Conservation (phyloP, 2,888 invertebrate genomes). For the Eutolmus rufibarbis region DNA sequence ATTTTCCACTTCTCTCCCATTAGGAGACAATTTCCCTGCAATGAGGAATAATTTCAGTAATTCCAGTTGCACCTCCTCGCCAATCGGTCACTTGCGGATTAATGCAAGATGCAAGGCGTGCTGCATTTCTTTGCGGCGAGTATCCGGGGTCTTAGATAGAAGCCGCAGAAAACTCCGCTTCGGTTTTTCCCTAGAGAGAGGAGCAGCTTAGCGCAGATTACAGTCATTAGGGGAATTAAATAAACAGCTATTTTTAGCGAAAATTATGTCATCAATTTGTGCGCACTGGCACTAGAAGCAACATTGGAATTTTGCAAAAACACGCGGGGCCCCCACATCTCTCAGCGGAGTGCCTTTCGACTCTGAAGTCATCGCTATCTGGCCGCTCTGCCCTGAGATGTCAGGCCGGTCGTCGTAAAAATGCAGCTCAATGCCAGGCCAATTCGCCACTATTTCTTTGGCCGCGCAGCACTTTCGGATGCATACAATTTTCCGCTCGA, state of each 20-base stretch:
- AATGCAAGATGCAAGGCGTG: not conserved
- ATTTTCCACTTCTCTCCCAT: not conserved
- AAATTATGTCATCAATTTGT: slow-evolving; percentile 30
- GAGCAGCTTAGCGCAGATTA: not conserved
- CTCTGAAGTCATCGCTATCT: slow-evolving; percentile 17
- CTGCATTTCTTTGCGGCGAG: not conserved
- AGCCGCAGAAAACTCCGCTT: not conserved
- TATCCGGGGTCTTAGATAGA: not conserved
- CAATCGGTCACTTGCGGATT: not conserved
- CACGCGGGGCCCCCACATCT: not conserved
- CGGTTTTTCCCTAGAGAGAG: not conserved
- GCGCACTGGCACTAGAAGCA: not conserved
- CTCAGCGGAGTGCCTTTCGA: not conserved
- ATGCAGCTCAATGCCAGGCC: not conserved
- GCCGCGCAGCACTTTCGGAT: not conserved
- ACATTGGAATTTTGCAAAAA: slow-evolving; percentile 22
- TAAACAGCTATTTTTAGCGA: slow-evolving; percentile 32
- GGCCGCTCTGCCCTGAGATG: slow-evolving; percentile 19
- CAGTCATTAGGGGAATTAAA: slow-evolving; percentile 25
- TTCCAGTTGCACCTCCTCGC: not conserved
- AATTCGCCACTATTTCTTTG: not conserved
- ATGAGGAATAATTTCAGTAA: not conserved
- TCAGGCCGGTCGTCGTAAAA: not conserved
- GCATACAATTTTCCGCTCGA: not conserved
- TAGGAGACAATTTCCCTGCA: not conserved